phyloP scores from a whole-genome alignment of 2,113 vertebrate species.

The Chiloscyllium plagiosum region DNA sequence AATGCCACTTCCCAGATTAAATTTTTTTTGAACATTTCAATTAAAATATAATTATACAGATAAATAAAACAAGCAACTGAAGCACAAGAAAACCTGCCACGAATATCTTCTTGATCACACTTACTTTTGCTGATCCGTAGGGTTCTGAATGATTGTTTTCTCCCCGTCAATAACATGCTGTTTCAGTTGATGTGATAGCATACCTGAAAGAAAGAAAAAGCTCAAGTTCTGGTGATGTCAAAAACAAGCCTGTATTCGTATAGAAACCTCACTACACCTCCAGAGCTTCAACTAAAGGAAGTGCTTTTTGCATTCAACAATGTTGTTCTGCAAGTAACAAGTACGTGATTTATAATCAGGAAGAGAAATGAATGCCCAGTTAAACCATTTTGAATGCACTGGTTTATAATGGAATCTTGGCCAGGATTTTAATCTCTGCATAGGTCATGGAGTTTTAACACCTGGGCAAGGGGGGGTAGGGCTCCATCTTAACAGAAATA shows the following conservation, averaged over 20 bases:
- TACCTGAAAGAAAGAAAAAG: slow-evolving; percentile 58
- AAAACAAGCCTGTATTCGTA: background rate
- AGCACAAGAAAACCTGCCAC: background rate
- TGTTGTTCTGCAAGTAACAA: background rate
- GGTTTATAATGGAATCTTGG: background rate
- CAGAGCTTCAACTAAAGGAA: background rate
- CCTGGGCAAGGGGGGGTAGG: too few species aligned
- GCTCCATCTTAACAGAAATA: background rate
- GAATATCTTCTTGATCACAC: slow-evolving; percentile 36
- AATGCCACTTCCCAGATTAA: background rate
- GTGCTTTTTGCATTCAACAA: background rate
- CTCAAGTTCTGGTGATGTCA: background rate
- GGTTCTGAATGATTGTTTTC: slow-evolving; percentile 97
- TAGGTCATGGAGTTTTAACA: background rate
- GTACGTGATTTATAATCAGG: background rate
- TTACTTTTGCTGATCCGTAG: slow-evolving; percentile 91
- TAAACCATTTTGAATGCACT: background rate
- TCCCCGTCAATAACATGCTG: slow-evolving; percentile 94
- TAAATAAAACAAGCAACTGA: background rate
- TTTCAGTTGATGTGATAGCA: slow-evolving; percentile 94
- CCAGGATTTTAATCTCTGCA: background rate
- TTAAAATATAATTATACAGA: background rate
- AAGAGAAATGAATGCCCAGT: background rate
- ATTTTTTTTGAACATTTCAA: background rate
- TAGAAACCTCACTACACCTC: background rate